These are phyloP conservation scores for Rotaria socialis DNA, from an alignment of 2,888 invertebrate genomes.

Conservation along the genomic window DNA sequence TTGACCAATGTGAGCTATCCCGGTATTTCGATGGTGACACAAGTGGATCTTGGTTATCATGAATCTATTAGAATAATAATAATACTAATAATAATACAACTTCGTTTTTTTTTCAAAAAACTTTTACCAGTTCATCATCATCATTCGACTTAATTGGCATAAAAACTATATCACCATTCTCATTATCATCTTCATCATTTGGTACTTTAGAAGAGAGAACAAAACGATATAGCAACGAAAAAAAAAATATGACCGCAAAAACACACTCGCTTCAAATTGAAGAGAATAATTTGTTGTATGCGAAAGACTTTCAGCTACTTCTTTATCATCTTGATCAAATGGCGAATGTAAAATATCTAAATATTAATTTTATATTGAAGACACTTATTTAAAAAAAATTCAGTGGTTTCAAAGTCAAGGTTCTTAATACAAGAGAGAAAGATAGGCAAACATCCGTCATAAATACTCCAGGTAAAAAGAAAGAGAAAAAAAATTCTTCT, in stretches of 20 bases:
- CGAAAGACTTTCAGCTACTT: conserved; percentile 20
- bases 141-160: conserved; percentile 8
- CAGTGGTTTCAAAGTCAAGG: no score
- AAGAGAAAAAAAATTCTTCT: not conserved
- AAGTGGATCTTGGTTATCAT: not conserved
- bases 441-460: not conserved
- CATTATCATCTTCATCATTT: conserved; percentile 5
- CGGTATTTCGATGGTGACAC: not conserved
- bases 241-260: no score
- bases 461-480: not conserved
- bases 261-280: not conserved
- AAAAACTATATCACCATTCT: not conserved
- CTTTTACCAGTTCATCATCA: not conserved
- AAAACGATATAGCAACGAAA: no score
- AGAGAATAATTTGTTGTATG: not conserved
- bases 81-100: no score
- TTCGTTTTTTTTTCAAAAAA: no score
- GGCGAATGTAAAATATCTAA: not conserved
- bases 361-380: not conserved
- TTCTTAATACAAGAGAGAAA: not conserved
- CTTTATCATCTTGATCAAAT: conserved; percentile 27
- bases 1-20: not conserved
- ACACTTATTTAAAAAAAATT: no score
- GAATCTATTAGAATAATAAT: not conserved
- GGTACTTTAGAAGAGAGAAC: not conserved